Conservation (phyloP, 2,888 invertebrate species). For the Crematogaster levior region DNA sequence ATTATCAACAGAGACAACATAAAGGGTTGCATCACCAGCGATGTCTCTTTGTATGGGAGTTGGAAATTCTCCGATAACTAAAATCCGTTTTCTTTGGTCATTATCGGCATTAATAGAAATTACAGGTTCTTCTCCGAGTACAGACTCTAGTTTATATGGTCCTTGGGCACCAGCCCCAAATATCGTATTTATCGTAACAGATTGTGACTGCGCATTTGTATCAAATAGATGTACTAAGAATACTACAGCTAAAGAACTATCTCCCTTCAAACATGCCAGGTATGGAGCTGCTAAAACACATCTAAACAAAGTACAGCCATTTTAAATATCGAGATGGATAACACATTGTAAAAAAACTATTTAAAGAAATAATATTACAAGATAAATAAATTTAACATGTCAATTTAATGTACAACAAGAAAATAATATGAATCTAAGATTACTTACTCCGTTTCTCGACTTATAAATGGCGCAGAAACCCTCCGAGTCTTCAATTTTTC, state of each 20-base stretch:
- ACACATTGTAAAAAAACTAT: background rate
- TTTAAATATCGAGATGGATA: background rate
- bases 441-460: slow-evolving; percentile 81
- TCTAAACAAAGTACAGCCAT: slow-evolving; percentile 82
- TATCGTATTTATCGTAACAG: slow-evolving; percentile 82
- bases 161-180: slow-evolving; percentile 82
- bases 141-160: slow-evolving; percentile 79
- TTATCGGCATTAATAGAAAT: slow-evolving; percentile 80
- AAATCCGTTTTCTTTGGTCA: slow-evolving; percentile 83
- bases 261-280: slow-evolving; percentile 89
- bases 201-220: slow-evolving; percentile 76
- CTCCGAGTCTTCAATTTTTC: slow-evolving; percentile 81
- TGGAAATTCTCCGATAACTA: slow-evolving; percentile 82
- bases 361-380: background rate
- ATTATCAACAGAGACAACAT: slow-evolving; percentile 81
- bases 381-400: background rate
- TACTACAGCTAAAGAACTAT: slow-evolving; percentile 86
- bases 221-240: slow-evolving; percentile 88
- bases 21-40: slow-evolving; percentile 81
- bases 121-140: slow-evolving; percentile 80
- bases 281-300: slow-evolving; percentile 89
- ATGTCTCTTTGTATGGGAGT: slow-evolving; percentile 84
- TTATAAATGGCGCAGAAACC: slow-evolving; percentile 81
- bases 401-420: background rate
- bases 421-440: background rate